phyloP scores from a whole-genome alignment of 2,797 vertebrate species.

The Coregonus sp. region DNA sequence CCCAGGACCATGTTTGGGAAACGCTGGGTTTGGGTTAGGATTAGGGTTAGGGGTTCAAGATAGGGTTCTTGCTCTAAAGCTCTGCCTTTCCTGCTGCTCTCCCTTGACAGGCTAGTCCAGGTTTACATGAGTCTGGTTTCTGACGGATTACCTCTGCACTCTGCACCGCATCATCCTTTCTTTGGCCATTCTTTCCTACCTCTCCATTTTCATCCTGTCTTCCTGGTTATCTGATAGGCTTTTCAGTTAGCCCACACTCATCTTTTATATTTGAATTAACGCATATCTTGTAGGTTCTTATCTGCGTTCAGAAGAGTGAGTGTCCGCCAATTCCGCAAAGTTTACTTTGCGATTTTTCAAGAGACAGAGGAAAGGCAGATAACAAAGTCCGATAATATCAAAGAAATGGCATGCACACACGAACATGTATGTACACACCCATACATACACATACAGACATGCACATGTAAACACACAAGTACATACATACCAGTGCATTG shows the following conservation, averaged over 20 bases:
- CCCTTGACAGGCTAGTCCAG: slow-evolving; percentile 6
- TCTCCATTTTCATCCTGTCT: slow-evolving; percentile 3
- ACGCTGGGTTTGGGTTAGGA: too few species aligned
- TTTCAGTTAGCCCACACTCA: background rate
- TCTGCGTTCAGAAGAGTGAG: background rate
- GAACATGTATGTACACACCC: background rate
- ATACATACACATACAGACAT: slow-evolving; percentile 15
- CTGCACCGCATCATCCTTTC: slow-evolving; percentile 18
- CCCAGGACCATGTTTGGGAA: background rate
- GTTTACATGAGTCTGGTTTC: background rate
- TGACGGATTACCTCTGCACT: background rate
- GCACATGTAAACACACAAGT: slow-evolving; percentile 5
- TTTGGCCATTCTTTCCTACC: background rate
- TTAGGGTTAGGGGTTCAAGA: too few species aligned
- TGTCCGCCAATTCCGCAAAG: background rate
- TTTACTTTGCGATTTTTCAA: background rate
- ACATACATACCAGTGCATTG: background rate
- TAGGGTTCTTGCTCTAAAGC: slow-evolving; percentile 13
- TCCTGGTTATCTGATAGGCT: background rate
- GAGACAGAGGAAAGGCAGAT: slow-evolving; percentile 47
- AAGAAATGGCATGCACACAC: slow-evolving; percentile 30
- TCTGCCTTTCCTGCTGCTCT: slow-evolving; percentile 15
- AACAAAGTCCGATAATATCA: slow-evolving; percentile 37
- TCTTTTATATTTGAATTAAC: background rate
- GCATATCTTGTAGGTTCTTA: background rate